phyloP scores from a whole-genome alignment of 2,888 invertebrate species.

The Synergus japonicus region DNA sequence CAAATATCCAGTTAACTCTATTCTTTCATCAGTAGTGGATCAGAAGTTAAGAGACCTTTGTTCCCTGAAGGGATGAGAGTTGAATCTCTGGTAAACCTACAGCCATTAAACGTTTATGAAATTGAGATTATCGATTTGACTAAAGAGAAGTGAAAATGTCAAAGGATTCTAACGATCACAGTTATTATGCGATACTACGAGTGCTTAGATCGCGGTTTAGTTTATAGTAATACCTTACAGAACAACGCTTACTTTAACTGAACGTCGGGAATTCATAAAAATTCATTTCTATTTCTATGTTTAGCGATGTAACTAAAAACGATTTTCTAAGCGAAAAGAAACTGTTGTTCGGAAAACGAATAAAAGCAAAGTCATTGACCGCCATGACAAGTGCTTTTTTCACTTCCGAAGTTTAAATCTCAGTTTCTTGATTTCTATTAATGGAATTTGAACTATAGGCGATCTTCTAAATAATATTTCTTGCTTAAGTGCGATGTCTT shows the following conservation, averaged over 20 bases:
- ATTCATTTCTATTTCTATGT: background rate
- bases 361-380: conserved; percentile 45
- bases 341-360: conserved; percentile 30
- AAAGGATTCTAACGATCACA: conserved; percentile 72
- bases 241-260: conserved; percentile 15
- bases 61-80: conserved; percentile 13
- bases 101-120: conserved; percentile 43
- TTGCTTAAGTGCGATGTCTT: conserved; percentile 23
- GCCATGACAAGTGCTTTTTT: conserved; percentile 46
- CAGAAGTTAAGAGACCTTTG: conserved; percentile 12
- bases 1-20: conserved; percentile 11
- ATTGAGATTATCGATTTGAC: conserved; percentile 58
- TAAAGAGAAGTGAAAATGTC: conserved; percentile 65
- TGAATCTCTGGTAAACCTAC: conserved; percentile 24
- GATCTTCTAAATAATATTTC: conserved; percentile 30
- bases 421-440: conserved; percentile 4
- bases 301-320: conserved; percentile 11
- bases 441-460: conserved; percentile 38
- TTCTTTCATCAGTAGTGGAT: conserved; percentile 24
- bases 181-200: conserved; percentile 71
- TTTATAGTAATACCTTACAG: conserved; percentile 35
- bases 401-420: conserved; percentile 36
- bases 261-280: conserved; percentile 31
- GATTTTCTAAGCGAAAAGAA: conserved; percentile 13
- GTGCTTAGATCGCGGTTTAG: conserved; percentile 37